Evolutionary conservation across 1,140 invertebrate genomes (phyloP), one percentile per base, ranked within the genome.

Genomic region (Cydia fagiglandana): DNA sequence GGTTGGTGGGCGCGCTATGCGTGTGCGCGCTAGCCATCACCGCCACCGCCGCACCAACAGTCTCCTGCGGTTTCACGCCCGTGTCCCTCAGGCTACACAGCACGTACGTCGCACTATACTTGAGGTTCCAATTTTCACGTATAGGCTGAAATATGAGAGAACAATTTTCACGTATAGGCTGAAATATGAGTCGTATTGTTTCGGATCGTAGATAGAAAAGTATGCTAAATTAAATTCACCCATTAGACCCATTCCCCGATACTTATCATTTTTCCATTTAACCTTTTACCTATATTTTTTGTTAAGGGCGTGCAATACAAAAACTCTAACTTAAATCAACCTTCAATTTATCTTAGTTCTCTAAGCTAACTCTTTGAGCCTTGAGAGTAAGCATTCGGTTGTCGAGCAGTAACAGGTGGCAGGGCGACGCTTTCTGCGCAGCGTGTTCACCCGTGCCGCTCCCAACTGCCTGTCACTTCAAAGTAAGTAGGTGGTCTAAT

Each of bases 61-160:
- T 89, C 13, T 92, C 90, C 34, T 88, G 84, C n/a, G 95, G 95
- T 91, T 91, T 84, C 92, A 83, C 87, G 93, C 92, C 88, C 84
- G 91, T 94, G 92, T 88, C 85, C 0, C 86, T 81, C 53, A 98
- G 89, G 4, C 96, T 95, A 83, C 97, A 98, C 53, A 98, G 94
- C 2, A 99, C 94, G 86, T 98, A 98, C 79, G 96, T 97, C 9
- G 97, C 98, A 82, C 97, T 98, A 91, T 98, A 99, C 85, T 97
- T 97, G 3, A 98, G 91, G 88, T 98, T 98, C 97, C 97, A 99
- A 89, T 98, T 98, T 90, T 99, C 98, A 34, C 97, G 93, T 41
- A 98, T 98, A 0, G 91, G 85, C 91, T 92, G 86, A 17, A 89
- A 91, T 3, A 75, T 38, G 28, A 56, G 15, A 17, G 15, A n/a